Percentiles rank a stretch among this genome's conserved stretches.
Conservation (phyloP, 2,888 invertebrate species). For the Morinoia aosen region DNA sequence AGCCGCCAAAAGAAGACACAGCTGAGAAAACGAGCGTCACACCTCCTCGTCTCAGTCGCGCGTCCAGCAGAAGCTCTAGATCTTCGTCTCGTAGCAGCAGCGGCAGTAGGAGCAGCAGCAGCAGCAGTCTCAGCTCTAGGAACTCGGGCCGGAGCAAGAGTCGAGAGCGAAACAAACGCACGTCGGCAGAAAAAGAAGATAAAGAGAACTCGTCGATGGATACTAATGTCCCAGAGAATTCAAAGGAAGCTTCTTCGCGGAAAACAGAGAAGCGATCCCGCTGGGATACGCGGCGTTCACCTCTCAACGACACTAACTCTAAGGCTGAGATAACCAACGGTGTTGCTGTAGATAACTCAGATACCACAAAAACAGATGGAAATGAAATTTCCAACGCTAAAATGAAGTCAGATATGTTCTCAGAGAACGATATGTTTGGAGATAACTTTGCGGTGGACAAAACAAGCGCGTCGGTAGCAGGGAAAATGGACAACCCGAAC, state of each 20-base stretch:
- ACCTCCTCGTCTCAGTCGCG: background rate
- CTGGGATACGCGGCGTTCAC: conserved; percentile 1
- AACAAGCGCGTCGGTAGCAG: conserved; percentile 60
- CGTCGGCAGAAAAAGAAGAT: background rate
- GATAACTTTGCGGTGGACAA: conserved; percentile 64
- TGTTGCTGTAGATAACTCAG: background rate
- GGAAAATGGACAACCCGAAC: conserved; percentile 82
- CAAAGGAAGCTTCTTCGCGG: background rate
- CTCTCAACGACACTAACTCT: conserved; percentile 16
- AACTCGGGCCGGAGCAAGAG: conserved; percentile 54
- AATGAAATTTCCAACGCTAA: background rate
- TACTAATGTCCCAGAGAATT: background rate
- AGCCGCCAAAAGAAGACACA: background rate
- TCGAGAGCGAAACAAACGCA: background rate
- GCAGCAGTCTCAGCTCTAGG: conserved; percentile 57
- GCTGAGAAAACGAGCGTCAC: background rate
- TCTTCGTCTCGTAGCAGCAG: conserved; percentile 57
- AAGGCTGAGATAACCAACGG: background rate
- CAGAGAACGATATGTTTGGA: conserved; percentile 64
- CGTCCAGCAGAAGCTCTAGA: conserved; percentile 54
- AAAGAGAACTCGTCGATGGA: background rate
- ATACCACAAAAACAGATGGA: conserved; percentile 47
- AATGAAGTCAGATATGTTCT: conserved; percentile 64
- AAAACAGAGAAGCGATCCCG: conserved; percentile 29
- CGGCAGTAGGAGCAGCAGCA: conserved; percentile 52